phyloP scores from a whole-genome alignment of 2,113 vertebrate species.

The Neolamprologus sp. region DNA sequence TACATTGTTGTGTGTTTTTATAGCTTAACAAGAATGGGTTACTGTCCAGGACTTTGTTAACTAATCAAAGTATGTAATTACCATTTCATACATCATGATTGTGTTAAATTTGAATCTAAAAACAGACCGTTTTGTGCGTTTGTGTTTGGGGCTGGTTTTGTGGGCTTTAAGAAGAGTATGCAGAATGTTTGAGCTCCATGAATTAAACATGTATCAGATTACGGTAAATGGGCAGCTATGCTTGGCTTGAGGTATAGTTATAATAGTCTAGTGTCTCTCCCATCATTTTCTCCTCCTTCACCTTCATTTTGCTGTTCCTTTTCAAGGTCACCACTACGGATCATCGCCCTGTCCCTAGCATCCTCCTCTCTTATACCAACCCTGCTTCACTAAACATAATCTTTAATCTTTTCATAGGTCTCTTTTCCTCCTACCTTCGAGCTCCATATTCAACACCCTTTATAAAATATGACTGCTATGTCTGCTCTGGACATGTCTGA shows the following conservation, averaged over 20 bases:
- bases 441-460: neutral
- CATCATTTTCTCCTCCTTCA: neutral
- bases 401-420: neutral
- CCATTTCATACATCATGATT: neutral
- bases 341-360: neutral
- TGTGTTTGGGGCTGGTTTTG: neutral
- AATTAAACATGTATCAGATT: neutral
- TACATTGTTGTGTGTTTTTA: neutral
- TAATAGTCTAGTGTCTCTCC: neutral
- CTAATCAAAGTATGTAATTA: neutral
- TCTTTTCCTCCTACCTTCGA: neutral
- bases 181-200: neutral
- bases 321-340: neutral
- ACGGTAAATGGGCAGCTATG: neutral
- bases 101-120: neutral
- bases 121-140: neutral
- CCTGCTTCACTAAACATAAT: neutral
- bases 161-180: neutral
- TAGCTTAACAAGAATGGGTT: neutral
- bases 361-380: neutral
- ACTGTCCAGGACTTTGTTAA: neutral
- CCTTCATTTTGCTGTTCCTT: neutral
- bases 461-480: neutral
- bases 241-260: neutral
- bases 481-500: neutral